Percentiles rank a stretch among this genome's conserved stretches.
Evolutionary conservation across 2,113 vertebrate species (phyloP).

Genomic region (Phalacrocorax carbo): DNA sequence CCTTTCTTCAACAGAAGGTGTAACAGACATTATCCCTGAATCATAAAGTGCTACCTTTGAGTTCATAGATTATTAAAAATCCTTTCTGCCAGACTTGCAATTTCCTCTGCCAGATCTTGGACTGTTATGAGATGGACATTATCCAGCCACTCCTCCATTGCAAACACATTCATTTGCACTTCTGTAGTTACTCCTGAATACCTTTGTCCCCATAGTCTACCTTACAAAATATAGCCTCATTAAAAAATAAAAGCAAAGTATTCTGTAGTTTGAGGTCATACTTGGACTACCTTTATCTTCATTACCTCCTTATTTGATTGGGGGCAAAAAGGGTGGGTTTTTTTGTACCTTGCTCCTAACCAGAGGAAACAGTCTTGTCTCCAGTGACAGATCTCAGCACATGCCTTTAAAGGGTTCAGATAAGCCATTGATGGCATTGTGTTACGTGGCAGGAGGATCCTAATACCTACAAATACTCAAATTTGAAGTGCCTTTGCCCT

Average conservation of each 20-base stretch:
- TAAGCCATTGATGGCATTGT: not conserved
- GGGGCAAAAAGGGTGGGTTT: not conserved
- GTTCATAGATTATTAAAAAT: slow-evolving; percentile 18
- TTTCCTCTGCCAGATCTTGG: slow-evolving; percentile 3
- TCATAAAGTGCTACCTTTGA: not conserved
- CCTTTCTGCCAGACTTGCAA: slow-evolving; percentile 1
- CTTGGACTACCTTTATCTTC: not conserved
- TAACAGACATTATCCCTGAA: not conserved
- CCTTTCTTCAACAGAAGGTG: not conserved
- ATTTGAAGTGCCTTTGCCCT: slow-evolving; percentile 7
- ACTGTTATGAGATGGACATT: not conserved
- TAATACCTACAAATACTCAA: not conserved
- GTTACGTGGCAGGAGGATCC: slow-evolving; percentile 14
- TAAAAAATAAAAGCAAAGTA: not conserved
- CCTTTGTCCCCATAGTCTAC: not conserved
- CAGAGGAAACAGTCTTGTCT: not conserved
- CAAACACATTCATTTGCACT: not conserved
- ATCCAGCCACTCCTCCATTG: not conserved
- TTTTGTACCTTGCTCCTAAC: not conserved
- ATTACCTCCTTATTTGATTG: not conserved
- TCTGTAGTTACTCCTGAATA: not conserved
- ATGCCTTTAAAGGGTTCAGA: not conserved
- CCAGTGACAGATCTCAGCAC: not conserved
- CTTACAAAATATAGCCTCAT: not conserved
- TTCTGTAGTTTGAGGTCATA: not conserved